Percentiles rank a stretch among this genome's conserved stretches.
Conservation (phyloP, 2,888 invertebrate genomes). For the Macaria liturata region DNA sequence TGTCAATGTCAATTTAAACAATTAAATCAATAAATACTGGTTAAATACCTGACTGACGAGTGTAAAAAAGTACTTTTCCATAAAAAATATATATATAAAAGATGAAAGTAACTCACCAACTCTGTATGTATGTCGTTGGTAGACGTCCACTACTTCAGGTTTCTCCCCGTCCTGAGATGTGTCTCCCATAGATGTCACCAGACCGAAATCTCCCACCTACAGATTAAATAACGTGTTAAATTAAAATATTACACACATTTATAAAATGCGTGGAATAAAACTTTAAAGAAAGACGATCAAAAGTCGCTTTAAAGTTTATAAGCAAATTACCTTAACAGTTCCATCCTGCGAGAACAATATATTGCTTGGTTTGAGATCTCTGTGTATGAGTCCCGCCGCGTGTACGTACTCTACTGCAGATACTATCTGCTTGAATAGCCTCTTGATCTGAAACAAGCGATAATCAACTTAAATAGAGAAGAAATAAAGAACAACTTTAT, state of each 20-base stretch:
- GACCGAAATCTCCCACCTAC: constrained; percentile 96
- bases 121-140: constrained; percentile 83
- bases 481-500: too few species aligned
- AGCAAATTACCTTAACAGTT: constrained; percentile 84
- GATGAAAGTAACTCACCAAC: constrained; percentile 75
- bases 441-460: constrained; percentile 71
- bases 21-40: too few species aligned
- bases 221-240: neutral
- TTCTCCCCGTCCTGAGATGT: constrained; percentile 54
- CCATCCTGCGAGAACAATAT: constrained; percentile 95
- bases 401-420: constrained; percentile 98
- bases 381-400: constrained; percentile 94
- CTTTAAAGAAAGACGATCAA: too few species aligned
- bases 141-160: constrained; percentile 45
- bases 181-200: constrained; percentile 93
- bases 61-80: too few species aligned
- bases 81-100: too few species aligned
- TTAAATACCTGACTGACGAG: too few species aligned
- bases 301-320: too few species aligned
- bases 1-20: too few species aligned
- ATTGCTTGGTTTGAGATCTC: constrained; percentile 93
- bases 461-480: too few species aligned
- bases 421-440: constrained; percentile 94
- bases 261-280: too few species aligned
- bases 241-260: too few species aligned